A percentile compares a stretch with the other conserved stretches of the same genome.
Conservation (phyloP, 1,140 invertebrate species). For the Uloborus diversus region DNA sequence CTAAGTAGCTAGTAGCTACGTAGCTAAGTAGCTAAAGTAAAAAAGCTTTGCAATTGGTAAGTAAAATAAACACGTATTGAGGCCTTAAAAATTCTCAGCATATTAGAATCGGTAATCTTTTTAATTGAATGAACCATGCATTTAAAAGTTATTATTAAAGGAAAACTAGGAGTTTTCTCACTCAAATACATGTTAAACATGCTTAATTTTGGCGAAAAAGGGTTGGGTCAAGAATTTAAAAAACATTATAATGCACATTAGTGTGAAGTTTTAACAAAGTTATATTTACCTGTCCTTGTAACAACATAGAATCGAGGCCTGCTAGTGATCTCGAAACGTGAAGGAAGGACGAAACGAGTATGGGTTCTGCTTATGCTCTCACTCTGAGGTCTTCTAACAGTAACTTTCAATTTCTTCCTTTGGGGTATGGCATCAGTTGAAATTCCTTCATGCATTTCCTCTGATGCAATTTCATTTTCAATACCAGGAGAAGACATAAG, state of each 20-base stretch:
- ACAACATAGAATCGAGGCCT: conserved; percentile 58
- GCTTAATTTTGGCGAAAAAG: too few species aligned
- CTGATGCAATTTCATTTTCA: conserved; percentile 8
- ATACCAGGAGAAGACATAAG: not conserved
- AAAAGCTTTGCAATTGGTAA: too few species aligned
- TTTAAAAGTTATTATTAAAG: too few species aligned
- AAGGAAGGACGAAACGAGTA: conserved; percentile 54
- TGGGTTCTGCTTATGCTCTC: conserved; percentile 51
- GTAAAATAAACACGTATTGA: too few species aligned
- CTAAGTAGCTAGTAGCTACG: too few species aligned
- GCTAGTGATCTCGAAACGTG: conserved; percentile 47
- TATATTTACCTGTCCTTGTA: conserved; percentile 56
- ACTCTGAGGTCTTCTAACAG: conserved; percentile 45
- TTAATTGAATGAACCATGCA: too few species aligned
- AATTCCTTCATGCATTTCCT: not conserved
- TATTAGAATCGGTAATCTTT: too few species aligned
- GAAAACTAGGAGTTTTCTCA: too few species aligned
- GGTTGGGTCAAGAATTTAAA: not conserved
- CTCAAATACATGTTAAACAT: too few species aligned
- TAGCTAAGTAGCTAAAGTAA: too few species aligned
- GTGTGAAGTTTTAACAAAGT: too few species aligned
- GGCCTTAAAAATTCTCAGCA: too few species aligned
- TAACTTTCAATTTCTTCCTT: conserved; percentile 46
- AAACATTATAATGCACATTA: not conserved
- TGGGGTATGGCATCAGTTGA: conserved; percentile 1